Evolutionary conservation across 2,113 vertebrate genomes (phyloP).

Genomic region (Macroglossus sobrinus): DNA sequence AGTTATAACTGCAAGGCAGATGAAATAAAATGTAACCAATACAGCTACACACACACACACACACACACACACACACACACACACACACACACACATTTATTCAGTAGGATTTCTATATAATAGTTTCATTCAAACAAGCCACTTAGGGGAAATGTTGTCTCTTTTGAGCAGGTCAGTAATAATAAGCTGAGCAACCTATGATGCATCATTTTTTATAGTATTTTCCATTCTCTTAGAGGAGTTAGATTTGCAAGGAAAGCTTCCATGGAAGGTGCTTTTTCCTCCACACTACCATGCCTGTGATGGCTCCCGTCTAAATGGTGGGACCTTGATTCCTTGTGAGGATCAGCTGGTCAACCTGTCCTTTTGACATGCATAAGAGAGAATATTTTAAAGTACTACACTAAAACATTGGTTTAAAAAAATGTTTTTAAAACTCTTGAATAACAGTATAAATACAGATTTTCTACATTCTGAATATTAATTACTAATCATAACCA

Average conservation of each 20-base stretch:
- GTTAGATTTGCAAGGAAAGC: neutral
- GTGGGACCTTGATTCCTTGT: neutral
- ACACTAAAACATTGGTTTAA: neutral
- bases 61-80: neutral
- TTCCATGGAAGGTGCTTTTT: neutral
- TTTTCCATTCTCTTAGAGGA: neutral
- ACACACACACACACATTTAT: neutral
- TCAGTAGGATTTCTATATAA: neutral
- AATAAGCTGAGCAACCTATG: neutral
- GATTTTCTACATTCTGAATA: neutral
- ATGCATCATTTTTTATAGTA: neutral
- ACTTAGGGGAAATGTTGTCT: neutral
- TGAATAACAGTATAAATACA: constrained; percentile 27
- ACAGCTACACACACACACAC: too few relatives aligned
- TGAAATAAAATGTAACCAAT: neutral
- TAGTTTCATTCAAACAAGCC: neutral
- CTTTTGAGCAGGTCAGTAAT: neutral
- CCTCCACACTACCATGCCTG: accelerated
- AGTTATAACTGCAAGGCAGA: neutral
- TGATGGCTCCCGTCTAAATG: neutral
- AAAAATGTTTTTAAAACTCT: neutral
- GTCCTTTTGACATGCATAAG: neutral
- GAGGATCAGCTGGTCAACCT: neutral
- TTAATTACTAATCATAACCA: constrained; percentile 54
- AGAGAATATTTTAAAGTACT: neutral